A percentile compares a stretch with the other conserved stretches of the same genome.
These are phyloP conservation scores for Chaetophractus vellerosus DNA, from an alignment of 2,797 vertebrate genomes.

Conservation along the genomic window DNA sequence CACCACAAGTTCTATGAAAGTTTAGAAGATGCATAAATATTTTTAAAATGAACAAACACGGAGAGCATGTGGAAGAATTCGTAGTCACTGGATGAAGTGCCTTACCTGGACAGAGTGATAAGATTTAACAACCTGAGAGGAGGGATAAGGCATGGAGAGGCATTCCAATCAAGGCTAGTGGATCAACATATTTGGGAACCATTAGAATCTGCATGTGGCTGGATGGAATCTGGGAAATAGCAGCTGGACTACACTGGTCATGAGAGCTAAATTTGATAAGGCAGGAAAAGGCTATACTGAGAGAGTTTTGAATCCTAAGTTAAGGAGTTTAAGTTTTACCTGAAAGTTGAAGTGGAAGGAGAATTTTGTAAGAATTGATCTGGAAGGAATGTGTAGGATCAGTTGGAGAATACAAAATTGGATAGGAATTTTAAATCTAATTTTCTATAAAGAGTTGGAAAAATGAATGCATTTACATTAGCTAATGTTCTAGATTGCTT, in stretches of 20 bases:
- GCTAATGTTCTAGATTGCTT: not conserved
- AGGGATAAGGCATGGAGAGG: not conserved
- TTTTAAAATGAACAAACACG: not conserved
- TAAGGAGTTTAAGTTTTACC: constrained; percentile 10
- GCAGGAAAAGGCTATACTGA: not conserved
- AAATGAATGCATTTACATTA: constrained; percentile 42
- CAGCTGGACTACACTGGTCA: not conserved
- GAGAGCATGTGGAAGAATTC: not conserved
- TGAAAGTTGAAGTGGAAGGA: not conserved
- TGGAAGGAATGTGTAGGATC: not conserved
- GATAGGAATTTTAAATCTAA: constrained; percentile 44
- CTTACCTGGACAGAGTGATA: not conserved
- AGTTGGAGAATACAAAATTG: not conserved
- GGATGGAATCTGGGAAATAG: not conserved
- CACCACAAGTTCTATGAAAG: not conserved
- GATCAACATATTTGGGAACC: not conserved
- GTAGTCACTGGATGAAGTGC: not conserved
- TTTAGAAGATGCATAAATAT: not conserved
- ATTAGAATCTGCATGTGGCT: not conserved
- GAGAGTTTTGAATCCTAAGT: not conserved
- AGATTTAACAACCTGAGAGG: not conserved
- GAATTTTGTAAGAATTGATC: not conserved
- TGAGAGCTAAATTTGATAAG: not conserved
- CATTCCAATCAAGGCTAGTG: not conserved
- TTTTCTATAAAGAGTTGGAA: constrained; percentile 42